Evolutionary conservation across 2,888 invertebrate species (phyloP).

Genomic region (Drosophila birchii): DNA sequence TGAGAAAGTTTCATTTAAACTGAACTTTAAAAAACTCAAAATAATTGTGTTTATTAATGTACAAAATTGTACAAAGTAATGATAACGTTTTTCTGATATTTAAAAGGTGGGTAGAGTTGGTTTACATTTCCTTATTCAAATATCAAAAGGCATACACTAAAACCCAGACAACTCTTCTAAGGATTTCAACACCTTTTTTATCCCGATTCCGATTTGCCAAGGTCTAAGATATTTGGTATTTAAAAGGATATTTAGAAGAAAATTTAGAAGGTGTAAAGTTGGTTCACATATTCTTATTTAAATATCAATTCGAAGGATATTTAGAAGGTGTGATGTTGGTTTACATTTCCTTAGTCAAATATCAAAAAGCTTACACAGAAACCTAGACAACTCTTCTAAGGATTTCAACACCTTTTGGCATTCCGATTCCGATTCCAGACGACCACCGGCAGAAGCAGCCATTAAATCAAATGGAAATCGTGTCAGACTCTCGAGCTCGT

Average conservation of each 20-base stretch:
- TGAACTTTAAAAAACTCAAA: background rate
- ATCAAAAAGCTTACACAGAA: background rate
- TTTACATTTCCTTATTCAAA: background rate
- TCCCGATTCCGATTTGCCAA: background rate
- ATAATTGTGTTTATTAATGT: no score
- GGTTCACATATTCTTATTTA: background rate
- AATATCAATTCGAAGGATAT: slow-evolving; percentile 2
- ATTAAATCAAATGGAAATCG: slow-evolving; percentile 34
- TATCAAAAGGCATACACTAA: background rate
- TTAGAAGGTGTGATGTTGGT: background rate
- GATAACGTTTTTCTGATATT: no score
- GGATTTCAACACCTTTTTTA: slow-evolving; percentile 1
- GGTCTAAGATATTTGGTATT: no score
- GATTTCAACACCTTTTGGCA: background rate
- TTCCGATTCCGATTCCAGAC: slow-evolving; percentile 6
- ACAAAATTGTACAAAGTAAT: no score
- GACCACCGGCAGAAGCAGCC: background rate
- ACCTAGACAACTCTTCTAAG: background rate
- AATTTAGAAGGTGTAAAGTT: background rate
- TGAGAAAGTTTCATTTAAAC: slow-evolving; percentile 25
- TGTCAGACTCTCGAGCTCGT: slow-evolving; percentile 54
- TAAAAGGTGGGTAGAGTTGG: background rate
- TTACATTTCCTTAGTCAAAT: background rate
- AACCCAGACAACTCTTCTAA: background rate
- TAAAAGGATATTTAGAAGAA: no score